Percentiles rank a stretch among this genome's conserved stretches.
Conservation (phyloP, 2,113 vertebrate genomes). For the Petrocephalus zakoni region DNA sequence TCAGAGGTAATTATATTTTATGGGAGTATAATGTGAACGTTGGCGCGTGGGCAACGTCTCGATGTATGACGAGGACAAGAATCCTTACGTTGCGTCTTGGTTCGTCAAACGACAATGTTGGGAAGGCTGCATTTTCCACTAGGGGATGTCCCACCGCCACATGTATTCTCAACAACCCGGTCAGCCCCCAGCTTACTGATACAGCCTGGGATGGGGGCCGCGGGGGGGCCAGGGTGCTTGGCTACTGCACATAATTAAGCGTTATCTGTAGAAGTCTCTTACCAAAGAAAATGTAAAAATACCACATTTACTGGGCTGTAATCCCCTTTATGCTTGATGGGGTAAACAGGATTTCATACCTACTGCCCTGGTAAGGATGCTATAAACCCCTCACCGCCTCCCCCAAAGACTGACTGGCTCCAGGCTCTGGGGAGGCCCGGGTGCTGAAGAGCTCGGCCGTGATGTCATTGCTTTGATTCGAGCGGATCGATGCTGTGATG, state of each 20-base stretch:
- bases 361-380: background rate
- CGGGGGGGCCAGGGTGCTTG: background rate
- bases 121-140: background rate
- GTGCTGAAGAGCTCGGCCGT: background rate
- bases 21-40: background rate
- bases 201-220: background rate
- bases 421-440: background rate
- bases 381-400: background rate
- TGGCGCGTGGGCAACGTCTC: background rate
- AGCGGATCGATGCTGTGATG: background rate
- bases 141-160: background rate
- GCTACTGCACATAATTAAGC: background rate
- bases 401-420: background rate
- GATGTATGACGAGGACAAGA: background rate
- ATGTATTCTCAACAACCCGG: background rate
- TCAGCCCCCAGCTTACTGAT: background rate
- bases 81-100: background rate
- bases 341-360: background rate
- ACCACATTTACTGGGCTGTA: background rate
- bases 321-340: background rate
- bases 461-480: background rate
- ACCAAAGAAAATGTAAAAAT: constrained; percentile 2
- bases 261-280: background rate
- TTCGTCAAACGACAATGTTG: background rate
- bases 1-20: background rate